Conservation (phyloP, 2,888 invertebrate genomes). For the Cordylochernes scorpioides region DNA sequence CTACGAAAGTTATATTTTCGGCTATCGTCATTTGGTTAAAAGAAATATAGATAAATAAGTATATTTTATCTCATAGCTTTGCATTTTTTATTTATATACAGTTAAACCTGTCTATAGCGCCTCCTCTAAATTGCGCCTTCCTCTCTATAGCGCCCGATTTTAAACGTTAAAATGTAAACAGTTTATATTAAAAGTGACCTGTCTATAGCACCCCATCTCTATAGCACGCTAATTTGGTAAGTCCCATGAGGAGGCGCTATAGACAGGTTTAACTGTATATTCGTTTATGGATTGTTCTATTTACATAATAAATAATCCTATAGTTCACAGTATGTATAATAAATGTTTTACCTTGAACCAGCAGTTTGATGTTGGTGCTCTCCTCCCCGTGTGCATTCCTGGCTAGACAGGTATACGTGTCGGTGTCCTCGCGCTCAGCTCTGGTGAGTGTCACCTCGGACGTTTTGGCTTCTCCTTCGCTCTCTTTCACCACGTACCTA, state of each 20-base stretch:
- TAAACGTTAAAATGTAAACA: too few relatives aligned
- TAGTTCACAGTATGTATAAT: too few relatives aligned
- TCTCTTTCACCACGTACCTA: conserved; percentile 37
- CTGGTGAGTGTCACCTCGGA: conserved; percentile 67
- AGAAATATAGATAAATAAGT: background rate
- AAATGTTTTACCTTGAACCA: conserved; percentile 61
- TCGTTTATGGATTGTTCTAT: background rate
- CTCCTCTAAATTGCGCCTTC: too few relatives aligned
- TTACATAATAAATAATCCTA: too few relatives aligned
- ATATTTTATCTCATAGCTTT: background rate
- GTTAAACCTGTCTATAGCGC: too few relatives aligned
- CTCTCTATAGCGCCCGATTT: too few relatives aligned
- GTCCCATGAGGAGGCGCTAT: background rate
- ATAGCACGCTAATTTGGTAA: background rate
- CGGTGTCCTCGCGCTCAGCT: conserved; percentile 62
- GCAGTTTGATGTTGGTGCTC: conserved; percentile 80
- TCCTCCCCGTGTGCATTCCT: conserved; percentile 80
- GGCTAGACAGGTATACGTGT: conserved; percentile 66
- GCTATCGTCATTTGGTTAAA: background rate
- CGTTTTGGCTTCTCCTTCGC: conserved; percentile 43
- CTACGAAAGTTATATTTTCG: background rate
- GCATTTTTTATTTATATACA: background rate
- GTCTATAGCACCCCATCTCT: too few relatives aligned
- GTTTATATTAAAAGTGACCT: too few relatives aligned
- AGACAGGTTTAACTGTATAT: background rate